Evolutionary conservation across 2,888 invertebrate species (phyloP), one percentile per base, ranked within the genome.

Genomic region (Sinentomon sp.): DNA sequence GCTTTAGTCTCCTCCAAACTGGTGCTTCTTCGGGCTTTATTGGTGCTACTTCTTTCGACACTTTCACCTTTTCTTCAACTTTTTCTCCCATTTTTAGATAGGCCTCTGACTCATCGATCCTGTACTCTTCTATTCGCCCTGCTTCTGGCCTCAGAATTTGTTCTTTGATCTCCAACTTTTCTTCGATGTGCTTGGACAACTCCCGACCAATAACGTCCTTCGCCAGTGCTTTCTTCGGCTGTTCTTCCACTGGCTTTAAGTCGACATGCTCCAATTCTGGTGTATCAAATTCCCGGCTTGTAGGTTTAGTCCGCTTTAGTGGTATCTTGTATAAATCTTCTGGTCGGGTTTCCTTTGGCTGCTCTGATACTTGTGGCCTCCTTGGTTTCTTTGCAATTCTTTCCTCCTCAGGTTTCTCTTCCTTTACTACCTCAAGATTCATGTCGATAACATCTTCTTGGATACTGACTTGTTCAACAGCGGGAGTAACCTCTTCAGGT

Each of bases 331-430:
- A 18, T 10, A 5, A 9, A 32, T 30, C 16, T 14, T 9, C 17
- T 30, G 18, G 2, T n/a, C n/a, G n/a, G n/a, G n/a, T n/a, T 35
- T 45, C 38, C 18, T 45, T 43, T 17, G 45, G 46, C 29, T 44
- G 44, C 0, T 41, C 33, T 23, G 39, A 22, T 16, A 16, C 23
- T 24, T 23, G 27, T 28, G n/a, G n/a, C n/a, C n/a, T n/a, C n/a
- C 36, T 37, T 2, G 33, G 30, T 5, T 42, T 65, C 42, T 62
- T 59, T 40, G 67, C 46, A n/a, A 67, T 58, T 25, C 49, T 46
- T 41, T 57, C 56, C 5, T 56, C 24, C 7, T 3, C 4, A 24
- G 44, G 49, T 38, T 38, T 43, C 44, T 35, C 38, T 41, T 10
- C 45, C 46, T 32, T 46, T n/a, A n/a, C n/a, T n/a, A n/a, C n/a